Conservation (phyloP, 2,888 invertebrate genomes). For the Xestia rhomboidea region DNA sequence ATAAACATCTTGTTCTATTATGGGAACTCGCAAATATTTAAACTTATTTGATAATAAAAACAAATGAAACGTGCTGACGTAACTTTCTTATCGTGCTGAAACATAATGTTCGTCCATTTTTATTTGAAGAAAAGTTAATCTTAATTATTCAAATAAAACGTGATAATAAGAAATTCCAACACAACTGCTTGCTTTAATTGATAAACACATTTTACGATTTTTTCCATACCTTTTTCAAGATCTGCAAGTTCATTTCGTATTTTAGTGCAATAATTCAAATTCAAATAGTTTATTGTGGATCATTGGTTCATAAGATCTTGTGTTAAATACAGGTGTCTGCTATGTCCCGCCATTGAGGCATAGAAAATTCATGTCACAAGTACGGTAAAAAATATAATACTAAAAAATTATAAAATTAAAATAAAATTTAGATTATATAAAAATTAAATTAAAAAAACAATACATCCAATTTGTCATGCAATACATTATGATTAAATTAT, state of each 20-base stretch:
- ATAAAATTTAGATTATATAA: too few species aligned
- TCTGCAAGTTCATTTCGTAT: background rate
- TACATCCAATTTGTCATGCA: too few species aligned
- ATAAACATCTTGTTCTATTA: slow-evolving; percentile 8
- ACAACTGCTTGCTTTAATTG: background rate
- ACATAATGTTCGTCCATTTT: slow-evolving; percentile 28
- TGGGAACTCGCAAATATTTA: slow-evolving; percentile 25
- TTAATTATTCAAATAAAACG: slow-evolving; percentile 22
- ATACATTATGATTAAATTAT: too few species aligned
- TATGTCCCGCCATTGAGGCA: too few species aligned
- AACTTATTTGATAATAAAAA: slow-evolving; percentile 36
- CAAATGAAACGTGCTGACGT: slow-evolving; percentile 10
- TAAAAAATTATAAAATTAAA: too few species aligned
- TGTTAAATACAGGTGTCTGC: too few species aligned
- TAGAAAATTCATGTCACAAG: too few species aligned
- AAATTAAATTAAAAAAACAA: too few species aligned
- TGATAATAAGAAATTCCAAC: slow-evolving; percentile 26
- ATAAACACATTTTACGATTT: background rate
- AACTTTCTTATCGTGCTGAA: slow-evolving; percentile 38
- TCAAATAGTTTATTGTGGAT: too few species aligned
- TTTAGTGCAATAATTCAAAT: too few species aligned
- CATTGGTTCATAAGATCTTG: too few species aligned
- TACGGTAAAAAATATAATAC: too few species aligned
- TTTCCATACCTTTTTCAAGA: background rate
- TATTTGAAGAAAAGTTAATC: slow-evolving; percentile 23